Evolutionary conservation across 2,888 invertebrate species (phyloP).

Genomic region (Drosophila vallismaia): DNA sequence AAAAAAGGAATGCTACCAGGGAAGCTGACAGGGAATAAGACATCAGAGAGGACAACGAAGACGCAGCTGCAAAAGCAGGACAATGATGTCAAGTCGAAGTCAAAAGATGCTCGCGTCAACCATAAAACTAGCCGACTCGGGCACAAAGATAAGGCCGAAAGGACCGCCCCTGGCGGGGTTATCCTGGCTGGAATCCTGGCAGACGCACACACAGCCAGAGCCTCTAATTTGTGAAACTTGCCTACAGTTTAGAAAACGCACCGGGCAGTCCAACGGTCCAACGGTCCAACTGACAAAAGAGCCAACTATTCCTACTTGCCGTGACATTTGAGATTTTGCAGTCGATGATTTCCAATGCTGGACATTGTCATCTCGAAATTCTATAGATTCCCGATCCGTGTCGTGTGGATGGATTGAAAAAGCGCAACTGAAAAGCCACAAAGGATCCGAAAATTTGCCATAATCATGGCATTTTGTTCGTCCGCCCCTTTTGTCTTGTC

Average conservation of each 20-base stretch:
- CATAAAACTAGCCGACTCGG: conserved; percentile 63
- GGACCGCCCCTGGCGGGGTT: conserved; percentile 65
- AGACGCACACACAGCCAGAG: conserved; percentile 33
- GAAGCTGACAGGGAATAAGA: conserved; percentile 67
- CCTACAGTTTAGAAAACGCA: conserved; percentile 69
- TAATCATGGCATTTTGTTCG: conserved; percentile 74
- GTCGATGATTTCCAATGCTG: conserved; percentile 71
- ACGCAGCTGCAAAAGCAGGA: conserved; percentile 67
- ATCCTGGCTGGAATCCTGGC: conserved; percentile 40
- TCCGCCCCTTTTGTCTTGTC: conserved; percentile 20
- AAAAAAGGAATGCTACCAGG: conserved; percentile 70
- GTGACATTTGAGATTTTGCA: conserved; percentile 77
- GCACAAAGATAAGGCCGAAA: conserved; percentile 54
- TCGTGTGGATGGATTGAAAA: conserved; percentile 63
- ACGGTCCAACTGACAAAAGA: conserved; percentile 52
- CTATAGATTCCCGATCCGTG: conserved; percentile 30
- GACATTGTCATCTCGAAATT: conserved; percentile 53
- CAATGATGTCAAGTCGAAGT: conserved; percentile 52
- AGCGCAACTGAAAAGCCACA: conserved; percentile 78
- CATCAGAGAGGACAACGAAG: conserved; percentile 48
- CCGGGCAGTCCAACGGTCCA: conserved; percentile 44
- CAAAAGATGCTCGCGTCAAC: conserved; percentile 65
- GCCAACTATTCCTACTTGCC: conserved; percentile 48
- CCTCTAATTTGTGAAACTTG: conserved; percentile 77
- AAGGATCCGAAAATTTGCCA: conserved; percentile 77